These are phyloP conservation scores for Arrhamphus sclerolepis DNA, from an alignment of 2,797 vertebrate species.

Conservation along the genomic window DNA sequence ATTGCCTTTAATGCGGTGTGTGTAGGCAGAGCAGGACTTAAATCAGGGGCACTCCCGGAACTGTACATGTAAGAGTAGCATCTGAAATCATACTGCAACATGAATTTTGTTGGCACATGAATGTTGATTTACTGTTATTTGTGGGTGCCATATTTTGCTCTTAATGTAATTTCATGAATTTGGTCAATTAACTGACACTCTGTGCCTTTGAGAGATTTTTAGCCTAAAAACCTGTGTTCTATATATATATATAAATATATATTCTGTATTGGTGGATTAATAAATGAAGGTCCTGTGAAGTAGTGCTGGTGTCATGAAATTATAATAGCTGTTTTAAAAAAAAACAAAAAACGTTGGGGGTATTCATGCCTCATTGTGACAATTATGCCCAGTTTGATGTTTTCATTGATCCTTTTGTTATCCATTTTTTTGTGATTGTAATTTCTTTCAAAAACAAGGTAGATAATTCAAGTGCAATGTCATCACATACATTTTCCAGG, in stretches of 20 bases:
- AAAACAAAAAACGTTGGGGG: background rate
- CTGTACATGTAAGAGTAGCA: slow-evolving; percentile 34
- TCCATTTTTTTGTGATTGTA: background rate
- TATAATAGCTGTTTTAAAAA: slow-evolving; percentile 26
- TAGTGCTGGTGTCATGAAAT: slow-evolving; percentile 46
- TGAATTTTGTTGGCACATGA: slow-evolving; percentile 23
- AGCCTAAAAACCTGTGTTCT: slow-evolving; percentile 48
- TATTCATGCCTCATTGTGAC: slow-evolving; percentile 16
- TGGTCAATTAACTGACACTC: slow-evolving; percentile 56
- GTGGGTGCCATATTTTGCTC: slow-evolving; percentile 50
- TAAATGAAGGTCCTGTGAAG: slow-evolving; percentile 67
- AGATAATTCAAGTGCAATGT: background rate
- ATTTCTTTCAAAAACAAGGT: no score
- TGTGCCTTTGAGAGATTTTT: slow-evolving; percentile 76
- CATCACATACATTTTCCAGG: slow-evolving; percentile 6
- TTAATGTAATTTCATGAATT: slow-evolving; percentile 37
- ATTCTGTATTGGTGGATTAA: slow-evolving; percentile 60
- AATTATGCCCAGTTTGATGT: slow-evolving; percentile 16
- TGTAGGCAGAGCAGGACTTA: slow-evolving; percentile 62
- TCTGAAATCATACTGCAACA: slow-evolving; percentile 40
- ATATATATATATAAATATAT: slow-evolving; percentile 33
- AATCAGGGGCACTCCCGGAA: slow-evolving; percentile 26
- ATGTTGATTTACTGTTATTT: slow-evolving; percentile 21
- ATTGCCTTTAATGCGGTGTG: slow-evolving; percentile 60
- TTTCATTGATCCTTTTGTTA: slow-evolving; percentile 4